Base-by-base conservation (phyloP, 2,888 invertebrate genomes). In the Ligdia adustata region DNA sequence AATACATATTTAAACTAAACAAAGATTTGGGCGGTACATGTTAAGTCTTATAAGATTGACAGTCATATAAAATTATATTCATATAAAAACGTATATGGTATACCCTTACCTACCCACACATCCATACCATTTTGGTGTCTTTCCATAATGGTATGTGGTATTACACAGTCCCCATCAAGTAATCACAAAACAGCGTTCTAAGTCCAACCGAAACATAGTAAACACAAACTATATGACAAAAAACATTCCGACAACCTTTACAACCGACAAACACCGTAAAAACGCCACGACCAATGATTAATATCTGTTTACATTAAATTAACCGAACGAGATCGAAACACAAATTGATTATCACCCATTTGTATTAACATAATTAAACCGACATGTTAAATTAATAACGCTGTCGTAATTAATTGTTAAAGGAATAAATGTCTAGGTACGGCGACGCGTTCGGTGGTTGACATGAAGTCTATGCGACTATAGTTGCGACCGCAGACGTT, bases 51-150 rank as follows among this genome's bases (percentile, higher is more conserved):
- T n/a, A n/a, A n/a, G n/a, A n/a, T n/a, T n/a, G n/a, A n/a, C n/a
- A n/a, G n/a, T n/a, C n/a, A n/a, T n/a, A n/a, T n/a, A n/a, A n/a
- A n/a, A n/a, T n/a, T n/a, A n/a, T n/a, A n/a, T n/a, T n/a, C n/a
- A n/a, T n/a, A n/a, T 24, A 35, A 66, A 68, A 70, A 66, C 56
- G 65, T 64, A 72, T 76, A 28, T 12, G 20, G 15, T 40, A 62
- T 86, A 83, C 83, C 90, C 91, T 90, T 90, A 91, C 91, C 91
- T 90, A 91, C 91, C 90, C 90, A 91, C 87, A 91, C 91, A 91
- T 91, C 91, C 88, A 91, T 90, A 86, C 91, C 91, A 86, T 90
- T 90, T 72, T 90, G 90, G 87, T 90, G 90, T 56, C 90, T 81
- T 80, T 91, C 91, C 91, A 91, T 91, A 83, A 86, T 90, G 88